Base-by-base conservation (phyloP, 1,140 invertebrate genomes). In the Popillia japonica region DNA sequence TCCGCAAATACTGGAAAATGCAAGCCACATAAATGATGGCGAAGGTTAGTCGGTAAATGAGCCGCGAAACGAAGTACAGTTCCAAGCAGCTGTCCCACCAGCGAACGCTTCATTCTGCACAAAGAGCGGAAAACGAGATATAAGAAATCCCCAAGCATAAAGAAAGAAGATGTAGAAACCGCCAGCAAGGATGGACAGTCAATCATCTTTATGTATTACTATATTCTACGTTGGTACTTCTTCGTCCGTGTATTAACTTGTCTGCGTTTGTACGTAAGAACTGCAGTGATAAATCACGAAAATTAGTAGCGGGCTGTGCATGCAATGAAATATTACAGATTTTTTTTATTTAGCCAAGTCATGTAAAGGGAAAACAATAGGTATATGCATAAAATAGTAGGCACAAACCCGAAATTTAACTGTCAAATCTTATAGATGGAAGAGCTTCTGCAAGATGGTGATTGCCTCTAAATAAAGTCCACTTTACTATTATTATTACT, bases 21-120 rank as follows among this genome's bases (percentile, higher is more conserved):
- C 61, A 34, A 34, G 61, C 20, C 20, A 22, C 61, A 34, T 68
- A 34, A 75, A 48, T 75, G 40, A 75, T 75, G 72, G 72, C 42
- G 8, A 22, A 68, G 77, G 77, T 78, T 55, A 78, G 34, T 22
- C 17, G 72, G 27, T 78, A 78, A 78, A 78, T 78, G 77, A 48
- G 48, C 77, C 72, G 77, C 77, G 77, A 55, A 78, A 78, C 72
- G 22, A 78, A 78, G 72, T 48, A 72, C 61, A 27, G 61, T 23
- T 68, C 27, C 61, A 34, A 68, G 61, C 61, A 68, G 61, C 61
- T 68, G 61, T 14, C 27, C 61, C 8, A 11, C 34, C 22, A n/a
- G 72, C 64, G 61, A 73, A 42, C 77, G 77, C 77, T 34, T 34
- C 23, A 40, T 79, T n/a, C 61, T 6, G 48, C 14, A 55, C 14